Evolutionary conservation across 1,140 invertebrate genomes (phyloP).

Genomic region (Melanaphis sacchari): DNA sequence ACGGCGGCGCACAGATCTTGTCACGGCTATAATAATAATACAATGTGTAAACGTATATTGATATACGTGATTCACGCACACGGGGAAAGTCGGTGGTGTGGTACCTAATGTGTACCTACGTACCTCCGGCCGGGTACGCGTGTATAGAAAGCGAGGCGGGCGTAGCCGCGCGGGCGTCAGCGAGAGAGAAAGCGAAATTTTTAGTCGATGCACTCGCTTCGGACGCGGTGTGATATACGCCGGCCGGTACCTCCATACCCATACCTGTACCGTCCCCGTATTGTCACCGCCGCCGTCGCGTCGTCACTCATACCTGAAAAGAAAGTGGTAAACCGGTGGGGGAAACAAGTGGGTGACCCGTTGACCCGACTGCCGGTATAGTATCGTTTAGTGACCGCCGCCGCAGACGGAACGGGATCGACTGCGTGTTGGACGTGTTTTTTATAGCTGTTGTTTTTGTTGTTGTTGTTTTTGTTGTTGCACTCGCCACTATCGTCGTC

Average conservation of each 20-base stretch:
- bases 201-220: slow-evolving; percentile 31
- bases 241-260: too few species aligned
- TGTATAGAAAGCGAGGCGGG: slow-evolving; percentile 34
- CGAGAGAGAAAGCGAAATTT: slow-evolving; percentile 55
- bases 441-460: neutral
- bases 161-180: slow-evolving; percentile 10
- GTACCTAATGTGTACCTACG: neutral
- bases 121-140: neutral
- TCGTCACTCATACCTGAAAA: slow-evolving; percentile 27
- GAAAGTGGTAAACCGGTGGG: slow-evolving; percentile 53
- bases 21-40: neutral
- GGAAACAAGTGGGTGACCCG: slow-evolving; percentile 48
- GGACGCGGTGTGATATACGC: neutral
- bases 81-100: slow-evolving; percentile 14
- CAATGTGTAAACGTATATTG: neutral
- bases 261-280: too few species aligned
- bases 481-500: neutral
- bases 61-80: neutral
- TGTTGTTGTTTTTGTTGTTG: neutral
- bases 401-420: slow-evolving; percentile 42
- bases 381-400: slow-evolving; percentile 32
- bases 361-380: slow-evolving; percentile 47
- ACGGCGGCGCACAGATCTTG: too few species aligned
- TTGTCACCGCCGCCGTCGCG: too few species aligned
- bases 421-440: slow-evolving; percentile 34